Evolutionary conservation across 2,113 vertebrate genomes (phyloP).

Genomic region (Hemiscyllium ocellatum): DNA sequence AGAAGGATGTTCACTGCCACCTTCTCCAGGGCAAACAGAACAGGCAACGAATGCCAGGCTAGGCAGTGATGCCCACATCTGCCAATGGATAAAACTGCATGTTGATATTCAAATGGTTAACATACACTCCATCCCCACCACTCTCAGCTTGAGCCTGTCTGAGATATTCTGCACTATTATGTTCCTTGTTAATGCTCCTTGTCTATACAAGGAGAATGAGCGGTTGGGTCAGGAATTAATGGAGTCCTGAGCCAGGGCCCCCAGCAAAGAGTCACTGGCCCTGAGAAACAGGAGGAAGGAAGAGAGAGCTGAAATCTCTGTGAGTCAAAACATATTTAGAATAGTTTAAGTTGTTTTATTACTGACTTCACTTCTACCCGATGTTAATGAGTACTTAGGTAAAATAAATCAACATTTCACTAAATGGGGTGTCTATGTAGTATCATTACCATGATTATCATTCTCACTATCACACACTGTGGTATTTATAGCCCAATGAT

Average conservation of each 20-base stretch:
- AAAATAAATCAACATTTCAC: not conserved
- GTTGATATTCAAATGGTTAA: not conserved
- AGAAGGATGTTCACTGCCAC: too few species aligned
- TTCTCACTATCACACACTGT: not conserved
- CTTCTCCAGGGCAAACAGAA: too few species aligned
- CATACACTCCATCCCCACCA: not conserved
- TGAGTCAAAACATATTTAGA: not conserved
- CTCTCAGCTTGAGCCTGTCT: not conserved
- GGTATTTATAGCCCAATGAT: not conserved
- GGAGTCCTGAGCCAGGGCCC: not conserved
- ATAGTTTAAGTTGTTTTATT: not conserved
- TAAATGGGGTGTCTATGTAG: not conserved
- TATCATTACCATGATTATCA: not conserved
- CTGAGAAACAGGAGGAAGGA: not conserved
- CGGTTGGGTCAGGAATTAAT: not conserved
- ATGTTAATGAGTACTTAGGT: not conserved
- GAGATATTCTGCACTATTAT: not conserved
- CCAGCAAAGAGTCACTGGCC: not conserved
- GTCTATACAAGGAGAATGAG: not conserved
- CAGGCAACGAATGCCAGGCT: too few species aligned
- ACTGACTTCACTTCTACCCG: not conserved
- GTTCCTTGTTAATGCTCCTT: not conserved
- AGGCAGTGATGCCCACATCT: too few species aligned
- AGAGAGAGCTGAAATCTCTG: not conserved
- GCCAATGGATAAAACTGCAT: not conserved